Conservation (phyloP, 2,113 vertebrate genomes). For the Podarcis raffonei region DNA sequence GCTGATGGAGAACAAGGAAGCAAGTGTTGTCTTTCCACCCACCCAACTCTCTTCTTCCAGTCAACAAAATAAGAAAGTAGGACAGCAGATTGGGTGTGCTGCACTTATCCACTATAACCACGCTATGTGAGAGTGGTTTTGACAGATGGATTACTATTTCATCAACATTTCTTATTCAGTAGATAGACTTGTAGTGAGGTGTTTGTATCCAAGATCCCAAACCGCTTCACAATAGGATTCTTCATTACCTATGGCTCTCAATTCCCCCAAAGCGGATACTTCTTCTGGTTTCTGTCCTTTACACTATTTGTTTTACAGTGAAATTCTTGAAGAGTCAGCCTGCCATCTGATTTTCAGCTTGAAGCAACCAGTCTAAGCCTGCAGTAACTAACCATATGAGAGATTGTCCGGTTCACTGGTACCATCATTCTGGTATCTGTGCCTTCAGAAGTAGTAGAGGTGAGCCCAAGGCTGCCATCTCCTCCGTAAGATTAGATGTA, state of each 20-base stretch:
- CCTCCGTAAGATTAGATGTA: background rate
- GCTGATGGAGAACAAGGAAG: background rate
- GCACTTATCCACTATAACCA: background rate
- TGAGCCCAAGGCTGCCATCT: background rate
- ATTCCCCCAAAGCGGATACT: background rate
- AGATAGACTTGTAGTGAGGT: background rate
- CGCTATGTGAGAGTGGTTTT: background rate
- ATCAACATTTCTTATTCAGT: background rate
- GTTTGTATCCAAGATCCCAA: background rate
- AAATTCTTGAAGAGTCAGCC: background rate
- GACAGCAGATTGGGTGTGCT: background rate
- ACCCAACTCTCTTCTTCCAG: background rate
- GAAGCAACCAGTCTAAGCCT: background rate
- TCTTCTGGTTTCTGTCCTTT: background rate
- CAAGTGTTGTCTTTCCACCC: background rate
- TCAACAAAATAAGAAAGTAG: background rate
- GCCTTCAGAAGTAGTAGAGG: too few species aligned
- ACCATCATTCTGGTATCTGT: too few species aligned
- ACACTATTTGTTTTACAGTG: background rate
- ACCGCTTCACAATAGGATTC: background rate
- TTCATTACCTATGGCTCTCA: background rate
- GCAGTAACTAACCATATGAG: too few species aligned
- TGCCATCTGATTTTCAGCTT: background rate
- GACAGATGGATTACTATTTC: background rate
- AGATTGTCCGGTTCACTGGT: too few species aligned